Conservation (phyloP, 2,888 invertebrate genomes). For the Eupithecia pulchellata region DNA sequence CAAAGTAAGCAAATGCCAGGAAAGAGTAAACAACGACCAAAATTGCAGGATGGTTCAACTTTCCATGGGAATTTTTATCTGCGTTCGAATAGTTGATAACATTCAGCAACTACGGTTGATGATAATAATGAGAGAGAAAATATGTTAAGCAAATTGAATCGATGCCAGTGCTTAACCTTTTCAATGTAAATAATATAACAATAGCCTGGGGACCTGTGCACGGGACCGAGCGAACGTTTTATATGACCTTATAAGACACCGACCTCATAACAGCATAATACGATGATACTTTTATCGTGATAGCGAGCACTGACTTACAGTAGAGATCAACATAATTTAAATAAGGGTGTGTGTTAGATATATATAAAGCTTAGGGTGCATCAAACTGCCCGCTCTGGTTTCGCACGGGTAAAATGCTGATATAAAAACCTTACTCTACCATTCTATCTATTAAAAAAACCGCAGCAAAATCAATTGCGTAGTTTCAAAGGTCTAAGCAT, state of each 20-base stretch:
- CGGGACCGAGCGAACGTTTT: not conserved
- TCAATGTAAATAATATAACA: not conserved
- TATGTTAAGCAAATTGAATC: not conserved
- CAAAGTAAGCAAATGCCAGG: not conserved
- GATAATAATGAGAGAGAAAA: not conserved
- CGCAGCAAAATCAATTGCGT: too few species aligned
- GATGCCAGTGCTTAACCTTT: conserved; percentile 1
- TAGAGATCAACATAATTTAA: not conserved
- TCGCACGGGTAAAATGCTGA: too few species aligned
- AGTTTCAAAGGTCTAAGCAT: too few species aligned
- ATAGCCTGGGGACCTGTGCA: not conserved
- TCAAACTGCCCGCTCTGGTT: too few species aligned
- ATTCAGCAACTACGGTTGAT: not conserved
- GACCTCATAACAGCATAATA: not conserved
- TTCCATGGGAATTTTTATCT: not conserved
- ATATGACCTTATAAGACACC: conserved; percentile 1
- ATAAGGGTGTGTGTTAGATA: too few species aligned
- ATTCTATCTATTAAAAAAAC: too few species aligned
- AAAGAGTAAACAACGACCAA: not conserved
- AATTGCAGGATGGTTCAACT: not conserved
- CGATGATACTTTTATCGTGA: not conserved
- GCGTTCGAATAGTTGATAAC: not conserved
- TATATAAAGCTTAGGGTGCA: too few species aligned
- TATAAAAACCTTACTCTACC: too few species aligned
- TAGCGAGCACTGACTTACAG: not conserved